Conservation (phyloP, 2,888 invertebrate species). For the Toxonevra muliebris region DNA sequence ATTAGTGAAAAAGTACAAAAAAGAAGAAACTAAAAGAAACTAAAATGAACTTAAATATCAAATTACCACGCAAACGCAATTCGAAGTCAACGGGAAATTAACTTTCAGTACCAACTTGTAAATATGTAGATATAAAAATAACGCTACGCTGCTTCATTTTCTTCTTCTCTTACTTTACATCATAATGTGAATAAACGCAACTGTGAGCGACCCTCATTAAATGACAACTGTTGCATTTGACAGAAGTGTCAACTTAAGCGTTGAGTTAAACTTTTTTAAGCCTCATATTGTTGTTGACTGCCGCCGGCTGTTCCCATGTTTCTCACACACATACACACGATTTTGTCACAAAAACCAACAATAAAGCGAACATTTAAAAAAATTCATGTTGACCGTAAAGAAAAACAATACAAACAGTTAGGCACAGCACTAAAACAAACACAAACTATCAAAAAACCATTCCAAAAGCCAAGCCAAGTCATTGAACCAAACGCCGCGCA, state of each 20-base stretch:
- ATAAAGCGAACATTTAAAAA: constrained; percentile 20
- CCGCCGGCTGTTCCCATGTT: constrained; percentile 2
- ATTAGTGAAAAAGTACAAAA: too few relatives aligned
- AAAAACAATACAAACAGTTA: constrained; percentile 36
- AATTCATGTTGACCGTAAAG: constrained; percentile 31
- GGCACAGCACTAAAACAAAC: constrained; percentile 20
- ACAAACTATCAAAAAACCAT: constrained; percentile 15
- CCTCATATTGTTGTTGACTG: background rate
- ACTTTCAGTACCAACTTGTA: background rate
- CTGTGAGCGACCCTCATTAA: constrained; percentile 21
- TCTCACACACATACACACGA: background rate
- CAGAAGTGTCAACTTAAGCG: background rate
- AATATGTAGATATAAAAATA: too few relatives aligned
- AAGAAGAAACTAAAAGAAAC: too few relatives aligned
- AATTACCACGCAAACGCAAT: background rate
- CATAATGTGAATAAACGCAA: background rate
- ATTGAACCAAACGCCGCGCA: constrained; percentile 26
- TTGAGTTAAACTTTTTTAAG: background rate
- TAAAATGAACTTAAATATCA: too few relatives aligned
- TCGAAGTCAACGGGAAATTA: background rate
- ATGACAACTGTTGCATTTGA: constrained; percentile 32
- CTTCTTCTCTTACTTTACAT: background rate
- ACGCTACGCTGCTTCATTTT: too few relatives aligned
- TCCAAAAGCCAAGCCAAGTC: constrained; percentile 28
- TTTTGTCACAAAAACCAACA: constrained; percentile 6